Conservation (phyloP, 2,113 vertebrate genomes). For the Callithrix jacchus region DNA sequence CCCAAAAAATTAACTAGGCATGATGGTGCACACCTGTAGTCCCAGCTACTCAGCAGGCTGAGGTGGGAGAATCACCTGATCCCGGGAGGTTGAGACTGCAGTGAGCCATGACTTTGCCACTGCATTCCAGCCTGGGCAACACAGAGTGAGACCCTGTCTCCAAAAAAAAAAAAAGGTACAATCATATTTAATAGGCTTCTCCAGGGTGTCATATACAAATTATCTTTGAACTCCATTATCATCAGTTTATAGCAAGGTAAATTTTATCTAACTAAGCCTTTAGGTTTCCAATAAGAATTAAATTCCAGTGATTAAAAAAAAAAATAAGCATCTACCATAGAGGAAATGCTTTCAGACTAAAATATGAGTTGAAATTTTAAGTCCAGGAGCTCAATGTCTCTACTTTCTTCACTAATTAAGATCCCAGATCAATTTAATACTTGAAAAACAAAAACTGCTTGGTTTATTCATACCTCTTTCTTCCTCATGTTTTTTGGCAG, state of each 20-base stretch:
- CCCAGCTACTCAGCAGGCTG: too few species aligned
- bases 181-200: constrained; percentile 31
- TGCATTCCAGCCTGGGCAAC: too few species aligned
- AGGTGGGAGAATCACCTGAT: too few species aligned
- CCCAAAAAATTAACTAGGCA: too few species aligned
- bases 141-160: not conserved
- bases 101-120: too few species aligned
- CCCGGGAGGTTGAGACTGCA: too few species aligned
- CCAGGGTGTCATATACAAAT: constrained; percentile 6
- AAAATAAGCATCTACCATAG: constrained; percentile 23
- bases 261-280: constrained; percentile 41
- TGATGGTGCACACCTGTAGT: too few species aligned
- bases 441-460: not conserved
- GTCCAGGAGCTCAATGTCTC: not conserved
- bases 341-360: constrained; percentile 53
- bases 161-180: not conserved
- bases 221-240: constrained; percentile 19
- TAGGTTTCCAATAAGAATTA: constrained; percentile 26
- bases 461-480: constrained; percentile 91
- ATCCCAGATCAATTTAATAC: not conserved
- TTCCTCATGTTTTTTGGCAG: constrained; percentile 95
- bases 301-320: not conserved
- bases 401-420: constrained; percentile 38
- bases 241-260: constrained; percentile 24
- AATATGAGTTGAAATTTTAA: not conserved